Evolutionary conservation across 2,888 invertebrate genomes (phyloP).

Genomic region (Noctua janthina): DNA sequence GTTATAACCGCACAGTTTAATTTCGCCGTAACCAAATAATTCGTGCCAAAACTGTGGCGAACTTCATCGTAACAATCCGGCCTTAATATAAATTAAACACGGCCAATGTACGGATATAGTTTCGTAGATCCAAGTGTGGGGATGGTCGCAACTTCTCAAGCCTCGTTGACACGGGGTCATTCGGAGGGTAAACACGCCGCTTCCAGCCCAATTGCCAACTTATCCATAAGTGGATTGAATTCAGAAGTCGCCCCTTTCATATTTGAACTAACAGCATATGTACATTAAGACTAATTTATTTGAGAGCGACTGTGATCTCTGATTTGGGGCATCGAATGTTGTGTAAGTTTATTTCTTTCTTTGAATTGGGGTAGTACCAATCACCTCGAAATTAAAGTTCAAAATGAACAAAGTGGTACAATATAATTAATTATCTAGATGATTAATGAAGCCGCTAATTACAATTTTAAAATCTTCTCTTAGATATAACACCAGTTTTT

Average conservation of each 20-base stretch:
- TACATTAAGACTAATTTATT: slow-evolving; percentile 58
- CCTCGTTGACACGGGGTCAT: slow-evolving; percentile 81
- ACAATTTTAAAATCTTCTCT: background rate
- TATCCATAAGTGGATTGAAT: slow-evolving; percentile 85
- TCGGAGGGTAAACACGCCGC: slow-evolving; percentile 81
- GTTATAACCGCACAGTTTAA: slow-evolving; percentile 34
- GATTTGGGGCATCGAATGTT: slow-evolving; percentile 23
- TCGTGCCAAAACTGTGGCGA: slow-evolving; percentile 52
- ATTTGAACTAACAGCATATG: slow-evolving; percentile 58
- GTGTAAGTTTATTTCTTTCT: background rate
- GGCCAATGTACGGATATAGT: slow-evolving; percentile 59
- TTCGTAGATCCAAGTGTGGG: slow-evolving; percentile 72
- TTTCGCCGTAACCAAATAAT: slow-evolving; percentile 44
- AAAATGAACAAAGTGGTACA: background rate
- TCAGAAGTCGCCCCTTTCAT: slow-evolving; percentile 71
- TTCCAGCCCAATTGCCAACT: slow-evolving; percentile 82
- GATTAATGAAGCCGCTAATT: background rate
- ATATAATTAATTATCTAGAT: background rate
- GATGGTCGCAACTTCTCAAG: slow-evolving; percentile 75
- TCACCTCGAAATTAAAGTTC: background rate
- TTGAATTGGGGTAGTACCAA: background rate
- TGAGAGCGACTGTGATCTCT: slow-evolving; percentile 16
- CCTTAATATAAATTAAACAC: slow-evolving; percentile 62
- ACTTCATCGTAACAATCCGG: slow-evolving; percentile 51
- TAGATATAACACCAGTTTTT: background rate